phyloP scores from a whole-genome alignment of 2,797 vertebrate genomes.

The Sarcoramphus papa region DNA sequence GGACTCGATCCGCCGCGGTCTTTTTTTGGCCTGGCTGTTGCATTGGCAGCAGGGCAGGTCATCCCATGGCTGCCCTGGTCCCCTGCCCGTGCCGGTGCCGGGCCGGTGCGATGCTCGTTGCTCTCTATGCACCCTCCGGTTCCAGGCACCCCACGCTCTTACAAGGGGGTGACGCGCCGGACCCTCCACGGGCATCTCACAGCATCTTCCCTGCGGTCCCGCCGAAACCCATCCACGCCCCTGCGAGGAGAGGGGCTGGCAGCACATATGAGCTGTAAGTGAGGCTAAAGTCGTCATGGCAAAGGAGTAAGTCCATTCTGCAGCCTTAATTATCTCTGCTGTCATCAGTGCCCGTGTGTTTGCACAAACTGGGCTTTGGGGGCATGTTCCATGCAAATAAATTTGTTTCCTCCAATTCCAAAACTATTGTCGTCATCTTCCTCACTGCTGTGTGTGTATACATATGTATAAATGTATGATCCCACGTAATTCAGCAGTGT shows the following conservation, averaged over 20 bases:
- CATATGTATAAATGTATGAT: rapidly evolving
- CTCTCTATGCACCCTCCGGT: not conserved
- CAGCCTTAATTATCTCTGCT: not conserved
- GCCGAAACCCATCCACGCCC: rapidly evolving
- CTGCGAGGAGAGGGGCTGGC: rapidly evolving
- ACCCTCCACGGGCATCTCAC: not conserved
- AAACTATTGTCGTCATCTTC: rapidly evolving
- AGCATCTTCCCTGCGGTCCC: not conserved
- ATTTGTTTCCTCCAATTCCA: not conserved
- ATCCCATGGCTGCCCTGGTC: rapidly evolving
- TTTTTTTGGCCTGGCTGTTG: not conserved
- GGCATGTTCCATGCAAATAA: not conserved
- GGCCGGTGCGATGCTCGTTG: rapidly evolving
- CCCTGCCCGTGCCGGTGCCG: rapidly evolving
- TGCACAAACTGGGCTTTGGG: not conserved
- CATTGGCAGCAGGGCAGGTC: not conserved
- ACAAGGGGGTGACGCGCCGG: rapidly evolving
- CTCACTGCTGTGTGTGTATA: rapidly evolving
- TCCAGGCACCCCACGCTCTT: rapidly evolving
- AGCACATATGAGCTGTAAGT: rapidly evolving
- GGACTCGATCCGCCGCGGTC: rapidly evolving
- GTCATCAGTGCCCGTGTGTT: not conserved
- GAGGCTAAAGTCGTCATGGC: not conserved
- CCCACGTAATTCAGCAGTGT: not conserved
- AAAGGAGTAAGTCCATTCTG: not conserved